Conservation (phyloP, 1,140 invertebrate species). For the Drosophila watanabei region DNA sequence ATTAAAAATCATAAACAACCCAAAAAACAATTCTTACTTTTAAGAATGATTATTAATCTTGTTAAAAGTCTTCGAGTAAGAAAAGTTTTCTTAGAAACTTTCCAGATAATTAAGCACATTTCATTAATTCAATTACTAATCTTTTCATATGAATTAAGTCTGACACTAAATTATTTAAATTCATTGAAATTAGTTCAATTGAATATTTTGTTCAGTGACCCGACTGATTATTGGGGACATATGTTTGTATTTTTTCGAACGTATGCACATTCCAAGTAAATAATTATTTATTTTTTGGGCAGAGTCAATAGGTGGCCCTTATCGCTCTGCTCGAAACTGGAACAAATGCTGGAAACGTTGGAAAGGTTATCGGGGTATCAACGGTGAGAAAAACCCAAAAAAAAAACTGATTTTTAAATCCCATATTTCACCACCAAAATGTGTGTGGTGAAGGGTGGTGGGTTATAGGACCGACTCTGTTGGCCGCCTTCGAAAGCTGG, state of each 20-base stretch:
- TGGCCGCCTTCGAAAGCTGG: constrained; percentile 23
- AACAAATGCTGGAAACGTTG: constrained; percentile 24
- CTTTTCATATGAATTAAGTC: background rate
- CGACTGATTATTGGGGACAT: constrained; percentile 10
- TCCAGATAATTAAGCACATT: background rate
- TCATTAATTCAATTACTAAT: background rate
- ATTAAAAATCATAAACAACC: no score
- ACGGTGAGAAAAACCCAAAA: constrained; percentile 7
- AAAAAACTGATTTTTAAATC: constrained; percentile 5
- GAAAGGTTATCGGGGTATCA: constrained; percentile 33
- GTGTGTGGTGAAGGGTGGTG: constrained; percentile 4
- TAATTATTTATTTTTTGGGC: constrained; percentile 13
- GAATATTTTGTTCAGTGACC: constrained; percentile 7
- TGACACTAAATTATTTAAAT: background rate
- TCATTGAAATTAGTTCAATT: background rate
- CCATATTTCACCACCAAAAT: constrained; percentile 10
- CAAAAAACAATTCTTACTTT: no score
- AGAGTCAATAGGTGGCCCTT: constrained; percentile 30
- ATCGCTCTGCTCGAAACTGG: constrained; percentile 28
- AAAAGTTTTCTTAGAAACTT: background rate
- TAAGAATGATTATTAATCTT: no score
- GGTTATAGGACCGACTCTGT: background rate
- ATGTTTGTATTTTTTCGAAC: background rate
- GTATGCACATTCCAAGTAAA: constrained; percentile 4
- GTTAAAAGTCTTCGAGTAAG: background rate